These are phyloP conservation scores for Tetheella fluctuosa DNA, from an alignment of 2,888 invertebrate species.

Conservation along the genomic window DNA sequence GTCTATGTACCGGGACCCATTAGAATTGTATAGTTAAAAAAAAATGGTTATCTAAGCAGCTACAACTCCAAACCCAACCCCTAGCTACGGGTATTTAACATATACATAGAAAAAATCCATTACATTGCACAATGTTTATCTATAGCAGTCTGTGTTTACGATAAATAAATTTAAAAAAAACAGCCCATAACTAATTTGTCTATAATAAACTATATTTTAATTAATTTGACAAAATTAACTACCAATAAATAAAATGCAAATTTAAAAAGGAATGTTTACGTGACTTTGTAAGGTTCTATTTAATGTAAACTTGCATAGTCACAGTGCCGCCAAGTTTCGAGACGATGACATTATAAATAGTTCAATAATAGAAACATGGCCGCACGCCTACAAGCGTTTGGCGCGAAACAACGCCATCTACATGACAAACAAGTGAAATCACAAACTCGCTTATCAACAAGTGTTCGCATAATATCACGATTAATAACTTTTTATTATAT, in stretches of 20 bases:
- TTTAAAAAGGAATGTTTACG: constrained; percentile 69
- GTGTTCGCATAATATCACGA: constrained; percentile 61
- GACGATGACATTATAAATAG: constrained; percentile 23
- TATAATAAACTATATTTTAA: constrained; percentile 56
- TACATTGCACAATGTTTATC: constrained; percentile 43
- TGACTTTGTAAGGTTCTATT: constrained; percentile 37
- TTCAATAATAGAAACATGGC: constrained; percentile 54
- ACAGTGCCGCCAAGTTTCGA: constrained; percentile 49
- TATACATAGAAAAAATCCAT: constrained; percentile 43
- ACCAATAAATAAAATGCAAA: constrained; percentile 65
- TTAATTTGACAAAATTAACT: constrained; percentile 35
- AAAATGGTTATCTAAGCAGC: constrained; percentile 19
- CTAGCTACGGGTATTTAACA: constrained; percentile 59
- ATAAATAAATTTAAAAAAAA: constrained; percentile 53
- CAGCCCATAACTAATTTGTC: constrained; percentile 74
- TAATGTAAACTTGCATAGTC: constrained; percentile 25
- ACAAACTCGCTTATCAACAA: constrained; percentile 66
- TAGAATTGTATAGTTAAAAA: not conserved
- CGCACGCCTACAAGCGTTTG: constrained; percentile 74
- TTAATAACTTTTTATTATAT: constrained; percentile 46
- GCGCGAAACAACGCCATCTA: constrained; percentile 53
- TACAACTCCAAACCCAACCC: constrained; percentile 55
- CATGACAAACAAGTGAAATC: constrained; percentile 59
- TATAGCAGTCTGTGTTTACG: constrained; percentile 54
- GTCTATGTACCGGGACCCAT: constrained; percentile 19